These are phyloP conservation scores for Sphyrna mokarran DNA, from an alignment of 2,113 vertebrate genomes.

Conservation along the genomic window DNA sequence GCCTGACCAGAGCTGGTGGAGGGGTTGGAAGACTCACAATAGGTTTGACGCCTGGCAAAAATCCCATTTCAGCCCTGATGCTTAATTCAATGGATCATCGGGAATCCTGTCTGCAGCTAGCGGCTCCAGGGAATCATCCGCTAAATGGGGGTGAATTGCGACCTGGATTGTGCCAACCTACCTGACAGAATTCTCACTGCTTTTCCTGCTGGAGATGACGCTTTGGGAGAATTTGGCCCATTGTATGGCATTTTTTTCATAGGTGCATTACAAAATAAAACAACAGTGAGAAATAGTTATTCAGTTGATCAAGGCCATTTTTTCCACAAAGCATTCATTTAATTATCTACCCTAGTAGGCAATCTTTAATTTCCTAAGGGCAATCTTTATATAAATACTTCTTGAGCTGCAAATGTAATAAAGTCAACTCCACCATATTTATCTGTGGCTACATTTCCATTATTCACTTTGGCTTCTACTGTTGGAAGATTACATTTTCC, in stretches of 20 bases:
- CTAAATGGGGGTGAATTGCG: too few species aligned
- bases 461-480: neutral
- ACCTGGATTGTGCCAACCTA: too few species aligned
- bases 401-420: neutral
- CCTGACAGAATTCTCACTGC: too few species aligned
- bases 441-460: neutral
- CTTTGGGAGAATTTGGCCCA: neutral
- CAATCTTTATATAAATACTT: neutral
- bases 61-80: too few species aligned
- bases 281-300: neutral
- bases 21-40: too few species aligned
- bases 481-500: neutral
- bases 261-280: neutral
- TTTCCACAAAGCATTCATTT: neutral
- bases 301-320: constrained; percentile 1
- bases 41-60: too few species aligned
- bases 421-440: neutral
- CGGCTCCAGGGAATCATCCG: too few species aligned
- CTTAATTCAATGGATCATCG: too few species aligned
- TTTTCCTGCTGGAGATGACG: too few species aligned
- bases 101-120: too few species aligned
- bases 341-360: neutral
- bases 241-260: neutral
- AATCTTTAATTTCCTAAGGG: neutral
- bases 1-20: too few species aligned